Base-by-base conservation (phyloP, 2,797 vertebrate genomes). In the Mormyrus proboscirostris region DNA sequence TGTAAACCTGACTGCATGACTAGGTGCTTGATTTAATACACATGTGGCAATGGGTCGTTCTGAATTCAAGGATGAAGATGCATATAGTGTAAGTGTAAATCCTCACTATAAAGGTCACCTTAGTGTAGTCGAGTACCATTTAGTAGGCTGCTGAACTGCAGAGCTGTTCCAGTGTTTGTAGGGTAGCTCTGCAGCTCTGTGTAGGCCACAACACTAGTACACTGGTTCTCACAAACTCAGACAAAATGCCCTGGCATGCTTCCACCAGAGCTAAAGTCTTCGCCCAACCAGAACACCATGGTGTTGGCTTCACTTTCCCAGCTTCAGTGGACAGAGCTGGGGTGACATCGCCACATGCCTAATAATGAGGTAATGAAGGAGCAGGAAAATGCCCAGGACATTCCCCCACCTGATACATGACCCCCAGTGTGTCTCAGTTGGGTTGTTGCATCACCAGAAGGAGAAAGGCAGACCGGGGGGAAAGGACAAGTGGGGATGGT, bases 391-490 rank as follows among this genome's bases (percentile, higher is more conserved):
- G 85, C 33, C 51, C 53, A 38, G 53, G 51, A 38, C 8, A 41
- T 87, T 44, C 85, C 51, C 29, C 50, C 44, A 50, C 50, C 49
- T 87, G 85, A 87, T 33, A 87, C 50, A 57, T 87, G 53, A 87
- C 85, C 53, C 29, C 12, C 25, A 9, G 55, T 88, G 57, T 69
- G 38, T 62, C 41, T 62, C 19, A 44, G 53, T 57, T 10, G 16
- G 53, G 33, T 49, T 29, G 90, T 65, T 41, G 57, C 57, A 25
- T 86, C 57, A 84, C 55, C 65, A 59, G 89, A 89, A 82, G 89
- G 82, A 90, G 90, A 90, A 88, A 91, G 90, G 92, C 91, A 91
- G 91, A 90, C 90, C 91, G 87, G 85, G 87, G 87, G 82, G 87
- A 53, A 53, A 41, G 76, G 91, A 87, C 83, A 41, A 88, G 89